These are phyloP conservation scores for Pterophyllum scalare DNA, from an alignment of 2,113 vertebrate species.

Conservation along the genomic window DNA sequence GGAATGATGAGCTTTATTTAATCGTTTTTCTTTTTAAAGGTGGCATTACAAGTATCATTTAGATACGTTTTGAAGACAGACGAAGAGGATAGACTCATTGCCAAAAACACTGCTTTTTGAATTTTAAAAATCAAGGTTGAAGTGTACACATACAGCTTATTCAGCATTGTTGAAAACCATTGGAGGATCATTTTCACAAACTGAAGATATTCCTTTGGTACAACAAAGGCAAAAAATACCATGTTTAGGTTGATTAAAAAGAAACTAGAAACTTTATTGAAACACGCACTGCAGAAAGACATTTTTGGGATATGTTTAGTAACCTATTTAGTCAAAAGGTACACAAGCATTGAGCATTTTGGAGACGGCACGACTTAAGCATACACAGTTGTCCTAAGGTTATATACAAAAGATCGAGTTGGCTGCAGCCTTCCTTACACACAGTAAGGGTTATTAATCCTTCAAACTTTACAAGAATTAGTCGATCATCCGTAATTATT, in stretches of 20 bases:
- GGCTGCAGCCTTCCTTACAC: slow-evolving; percentile 85
- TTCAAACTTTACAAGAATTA: slow-evolving; percentile 56
- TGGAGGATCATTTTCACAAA: slow-evolving; percentile 68
- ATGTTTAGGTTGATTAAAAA: slow-evolving; percentile 92
- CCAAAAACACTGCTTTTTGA: slow-evolving; percentile 57
- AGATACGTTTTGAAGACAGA: slow-evolving; percentile 69
- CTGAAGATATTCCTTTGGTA: slow-evolving; percentile 71
- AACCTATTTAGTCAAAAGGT: slow-evolving; percentile 96
- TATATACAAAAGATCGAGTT: slow-evolving; percentile 87
- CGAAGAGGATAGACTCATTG: slow-evolving; percentile 64
- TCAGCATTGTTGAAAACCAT: slow-evolving; percentile 79
- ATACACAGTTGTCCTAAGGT: slow-evolving; percentile 79
- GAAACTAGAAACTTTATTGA: slow-evolving; percentile 98
- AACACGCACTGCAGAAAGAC: slow-evolving; percentile 91
- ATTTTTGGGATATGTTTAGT: slow-evolving; percentile 90
- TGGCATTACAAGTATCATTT: slow-evolving; percentile 73
- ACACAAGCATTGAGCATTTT: slow-evolving; percentile 93
- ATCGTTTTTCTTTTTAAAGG: slow-evolving; percentile 30
- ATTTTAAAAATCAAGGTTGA: slow-evolving; percentile 63
- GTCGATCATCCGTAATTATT: slow-evolving; percentile 34
- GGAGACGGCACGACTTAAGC: slow-evolving; percentile 87
- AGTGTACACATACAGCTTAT: slow-evolving; percentile 65
- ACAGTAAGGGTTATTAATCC: slow-evolving; percentile 44
- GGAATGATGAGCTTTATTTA: slow-evolving; percentile 69
- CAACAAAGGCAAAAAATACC: slow-evolving; percentile 93